phyloP scores from a whole-genome alignment of 2,888 invertebrate genomes.

The Mimumesa dahlbomi region DNA sequence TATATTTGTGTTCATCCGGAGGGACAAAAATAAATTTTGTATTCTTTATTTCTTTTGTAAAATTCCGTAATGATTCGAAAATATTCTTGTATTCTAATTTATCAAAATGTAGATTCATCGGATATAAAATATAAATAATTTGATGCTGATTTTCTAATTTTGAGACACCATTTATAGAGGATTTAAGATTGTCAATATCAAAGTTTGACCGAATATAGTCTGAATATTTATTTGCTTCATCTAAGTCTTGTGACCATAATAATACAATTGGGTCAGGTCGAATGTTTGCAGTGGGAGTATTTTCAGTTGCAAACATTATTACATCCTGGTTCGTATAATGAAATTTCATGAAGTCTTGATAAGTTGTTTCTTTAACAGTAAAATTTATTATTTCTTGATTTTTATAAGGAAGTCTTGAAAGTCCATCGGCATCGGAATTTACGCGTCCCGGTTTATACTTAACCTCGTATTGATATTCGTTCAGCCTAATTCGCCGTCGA shows the following conservation, averaged over 20 bases:
- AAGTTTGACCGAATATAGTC: no score
- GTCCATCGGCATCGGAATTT: slow-evolving; percentile 15
- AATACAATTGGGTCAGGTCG: background rate
- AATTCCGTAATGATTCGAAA: slow-evolving; percentile 1
- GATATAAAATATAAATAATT: background rate
- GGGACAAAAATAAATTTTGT: no score
- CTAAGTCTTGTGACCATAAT: no score
- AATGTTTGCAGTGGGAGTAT: slow-evolving; percentile 16
- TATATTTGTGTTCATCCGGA: background rate
- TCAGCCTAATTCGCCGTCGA: slow-evolving; percentile 9
- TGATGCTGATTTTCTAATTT: slow-evolving; percentile 4
- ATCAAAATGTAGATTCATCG: background rate
- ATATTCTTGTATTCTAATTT: slow-evolving; percentile 12
- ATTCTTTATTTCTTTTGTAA: no score
- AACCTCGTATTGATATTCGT: slow-evolving; percentile 12
- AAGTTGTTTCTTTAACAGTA: no score
- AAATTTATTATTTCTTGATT: background rate
- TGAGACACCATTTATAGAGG: background rate
- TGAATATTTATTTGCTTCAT: no score
- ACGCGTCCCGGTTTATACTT: slow-evolving; percentile 11
- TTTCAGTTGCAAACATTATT: no score
- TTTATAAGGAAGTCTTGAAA: slow-evolving; percentile 1
- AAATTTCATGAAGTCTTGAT: no score
- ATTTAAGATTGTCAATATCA: no score
- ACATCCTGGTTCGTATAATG: no score